phyloP scores from a whole-genome alignment of 2,888 invertebrate genomes.

The Ophion ellenae region DNA sequence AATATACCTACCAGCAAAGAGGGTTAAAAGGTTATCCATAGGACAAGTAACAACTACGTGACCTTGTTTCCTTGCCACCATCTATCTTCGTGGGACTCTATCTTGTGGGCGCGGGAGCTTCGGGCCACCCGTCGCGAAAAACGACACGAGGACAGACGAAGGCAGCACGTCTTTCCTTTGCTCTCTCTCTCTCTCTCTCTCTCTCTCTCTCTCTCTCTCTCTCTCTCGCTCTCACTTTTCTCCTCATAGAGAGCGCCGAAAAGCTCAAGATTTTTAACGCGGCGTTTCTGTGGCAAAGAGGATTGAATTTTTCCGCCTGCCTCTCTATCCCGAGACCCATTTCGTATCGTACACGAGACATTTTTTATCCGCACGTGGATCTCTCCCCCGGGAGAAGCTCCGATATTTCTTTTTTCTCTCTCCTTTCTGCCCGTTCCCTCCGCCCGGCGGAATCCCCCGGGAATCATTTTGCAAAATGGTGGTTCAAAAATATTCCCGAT shows the following conservation, averaged over 20 bases:
- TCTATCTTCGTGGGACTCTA: conserved; percentile 68
- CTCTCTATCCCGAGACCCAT: no score
- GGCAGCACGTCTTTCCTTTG: conserved; percentile 32
- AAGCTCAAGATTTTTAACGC: background rate
- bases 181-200: conserved; percentile 2
- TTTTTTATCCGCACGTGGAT: no score
- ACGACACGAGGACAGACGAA: conserved; percentile 39
- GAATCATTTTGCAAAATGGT: no score
- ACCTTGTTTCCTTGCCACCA: conserved; percentile 69
- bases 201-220: no score
- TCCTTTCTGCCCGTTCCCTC: no score
- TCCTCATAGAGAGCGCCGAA: background rate
- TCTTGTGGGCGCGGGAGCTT: conserved; percentile 40
- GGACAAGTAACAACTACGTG: conserved; percentile 59
- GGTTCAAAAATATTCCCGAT: no score
- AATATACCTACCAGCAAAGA: conserved; percentile 48
- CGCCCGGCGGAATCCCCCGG: no score
- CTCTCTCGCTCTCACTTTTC: no score
- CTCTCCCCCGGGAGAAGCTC: no score
- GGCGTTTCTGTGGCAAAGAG: background rate
- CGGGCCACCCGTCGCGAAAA: conserved; percentile 58
- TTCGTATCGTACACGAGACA: no score
- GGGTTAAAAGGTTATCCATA: conserved; percentile 56
- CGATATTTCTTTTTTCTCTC: no score
- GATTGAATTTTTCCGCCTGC: background rate